Percentiles rank a stretch among this genome's conserved stretches.
Evolutionary conservation across 2,888 invertebrate genomes (phyloP).

Genomic region (Pyrocoelia pectoralis): DNA sequence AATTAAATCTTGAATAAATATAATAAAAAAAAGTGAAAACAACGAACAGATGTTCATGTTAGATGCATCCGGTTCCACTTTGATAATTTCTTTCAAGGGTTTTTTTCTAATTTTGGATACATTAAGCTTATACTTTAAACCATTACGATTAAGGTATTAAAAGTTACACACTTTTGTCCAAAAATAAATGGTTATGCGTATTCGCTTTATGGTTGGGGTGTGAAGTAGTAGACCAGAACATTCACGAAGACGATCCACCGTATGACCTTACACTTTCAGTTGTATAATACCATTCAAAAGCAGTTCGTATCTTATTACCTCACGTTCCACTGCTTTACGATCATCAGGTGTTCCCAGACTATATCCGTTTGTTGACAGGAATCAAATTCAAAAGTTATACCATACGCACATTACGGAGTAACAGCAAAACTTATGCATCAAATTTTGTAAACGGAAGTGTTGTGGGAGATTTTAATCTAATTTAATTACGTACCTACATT

Average conservation of each 20-base stretch:
- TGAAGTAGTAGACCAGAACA: slow-evolving; percentile 22
- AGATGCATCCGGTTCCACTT: slow-evolving; percentile 31
- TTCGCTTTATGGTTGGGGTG: slow-evolving; percentile 12
- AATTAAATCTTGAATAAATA: background rate
- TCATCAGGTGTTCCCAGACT: slow-evolving; percentile 19
- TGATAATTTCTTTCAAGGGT: slow-evolving; percentile 28
- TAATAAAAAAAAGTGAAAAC: background rate
- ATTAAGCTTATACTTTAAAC: slow-evolving; percentile 18
- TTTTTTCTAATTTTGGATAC: slow-evolving; percentile 27
- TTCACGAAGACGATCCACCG: slow-evolving; percentile 15
- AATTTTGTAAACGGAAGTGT: too few relatives aligned
- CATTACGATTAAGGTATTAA: slow-evolving; percentile 18
- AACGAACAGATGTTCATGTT: slow-evolving; percentile 18
- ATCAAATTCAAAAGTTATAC: too few relatives aligned
- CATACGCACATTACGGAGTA: too few relatives aligned
- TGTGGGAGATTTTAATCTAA: too few relatives aligned
- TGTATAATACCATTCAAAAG: background rate
- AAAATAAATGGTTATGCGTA: background rate
- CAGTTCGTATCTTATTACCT: slow-evolving; percentile 18
- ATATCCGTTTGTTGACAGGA: too few relatives aligned
- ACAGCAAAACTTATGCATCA: too few relatives aligned
- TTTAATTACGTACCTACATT: too few relatives aligned
- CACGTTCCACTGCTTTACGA: slow-evolving; percentile 9
- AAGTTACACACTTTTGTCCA: slow-evolving; percentile 6
- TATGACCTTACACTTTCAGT: slow-evolving; percentile 17